Conservation (phyloP, 64 coral and sea anemone genomes). For the Porites australiensis region DNA sequence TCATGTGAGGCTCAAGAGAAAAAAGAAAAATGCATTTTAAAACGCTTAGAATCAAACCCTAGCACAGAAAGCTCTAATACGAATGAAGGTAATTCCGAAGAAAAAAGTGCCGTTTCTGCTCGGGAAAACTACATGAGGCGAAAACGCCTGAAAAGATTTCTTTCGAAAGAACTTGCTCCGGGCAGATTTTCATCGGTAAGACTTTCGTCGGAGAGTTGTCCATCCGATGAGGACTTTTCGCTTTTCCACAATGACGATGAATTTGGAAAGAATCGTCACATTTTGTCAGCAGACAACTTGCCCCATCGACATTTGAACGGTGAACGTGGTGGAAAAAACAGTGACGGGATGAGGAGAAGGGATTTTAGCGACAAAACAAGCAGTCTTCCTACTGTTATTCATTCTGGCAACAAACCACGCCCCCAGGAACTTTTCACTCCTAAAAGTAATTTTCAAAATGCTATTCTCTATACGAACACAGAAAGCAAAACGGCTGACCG, state of each 20-base stretch:
- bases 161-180: conserved; percentile 73
- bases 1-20: background rate
- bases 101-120: background rate
- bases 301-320: background rate
- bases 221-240: background rate
- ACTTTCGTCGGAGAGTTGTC: conserved; percentile 46
- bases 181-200: conserved; percentile 85
- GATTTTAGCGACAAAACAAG: background rate
- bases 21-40: background rate
- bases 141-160: conserved; percentile 52
- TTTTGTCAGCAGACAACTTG: conserved; percentile 23
- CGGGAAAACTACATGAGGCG: conserved; percentile 27
- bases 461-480: background rate
- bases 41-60: background rate
- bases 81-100: background rate
- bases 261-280: background rate
- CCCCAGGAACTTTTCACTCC: background rate
- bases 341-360: background rate
- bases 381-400: conserved; percentile 32
- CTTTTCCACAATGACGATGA: background rate
- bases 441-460: background rate
- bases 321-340: background rate
- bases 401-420: background rate
- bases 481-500: background rate
- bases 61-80: background rate